Evolutionary conservation across 2,797 vertebrate genomes (phyloP), one percentile per base, ranked within the genome.

Genomic region (Micrastur ruficollis): DNA sequence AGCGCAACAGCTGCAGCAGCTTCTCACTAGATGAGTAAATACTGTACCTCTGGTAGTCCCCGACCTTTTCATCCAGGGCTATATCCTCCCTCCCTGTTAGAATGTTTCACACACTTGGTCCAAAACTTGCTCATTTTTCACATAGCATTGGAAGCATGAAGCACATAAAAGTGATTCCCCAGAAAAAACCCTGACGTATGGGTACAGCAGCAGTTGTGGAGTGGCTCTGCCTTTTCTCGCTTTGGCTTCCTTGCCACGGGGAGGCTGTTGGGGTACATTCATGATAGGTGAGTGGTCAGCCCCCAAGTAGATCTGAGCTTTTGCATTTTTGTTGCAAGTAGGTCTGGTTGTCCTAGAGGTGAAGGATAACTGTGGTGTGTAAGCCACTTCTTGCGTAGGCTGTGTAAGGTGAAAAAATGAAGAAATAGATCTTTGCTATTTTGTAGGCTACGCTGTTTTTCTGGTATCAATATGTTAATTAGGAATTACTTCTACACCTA

Each of bases 161-260:
- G 62, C 66, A 34, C 2, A 4, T 52, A 32, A 32, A 81, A 81
- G 36, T 6, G 61, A 32, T 63, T 44, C 17, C n/a, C 50, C 15
- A 22, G 49, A 52, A 55, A 47, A 55, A 73, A 2, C 15, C 12
- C 25, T 29, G 19, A 58, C 3, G 0, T 11, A 26, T 0, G 8
- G 23, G 15, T 18, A 9, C 34, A 44, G 67, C 32, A 67, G 44
- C 6, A 12, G 12, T 3, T 81, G 56, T 66, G 58, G 40, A 86
- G 68, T 1, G 0, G 61, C 78, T 85, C 56, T 71, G 59, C 44
- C 61, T 84, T 59, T 83, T 63, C 32, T 50, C 4, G 1, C 36
- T 32, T 68, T 59, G 63, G 47, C 23, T 52, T 73, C 42, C 29
- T 38, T 84, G 59, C 38, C 14, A 5, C 2, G 5, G 34, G 31